Conservation (phyloP, 1,140 invertebrate genomes). For the Brachionus manjavacas region DNA sequence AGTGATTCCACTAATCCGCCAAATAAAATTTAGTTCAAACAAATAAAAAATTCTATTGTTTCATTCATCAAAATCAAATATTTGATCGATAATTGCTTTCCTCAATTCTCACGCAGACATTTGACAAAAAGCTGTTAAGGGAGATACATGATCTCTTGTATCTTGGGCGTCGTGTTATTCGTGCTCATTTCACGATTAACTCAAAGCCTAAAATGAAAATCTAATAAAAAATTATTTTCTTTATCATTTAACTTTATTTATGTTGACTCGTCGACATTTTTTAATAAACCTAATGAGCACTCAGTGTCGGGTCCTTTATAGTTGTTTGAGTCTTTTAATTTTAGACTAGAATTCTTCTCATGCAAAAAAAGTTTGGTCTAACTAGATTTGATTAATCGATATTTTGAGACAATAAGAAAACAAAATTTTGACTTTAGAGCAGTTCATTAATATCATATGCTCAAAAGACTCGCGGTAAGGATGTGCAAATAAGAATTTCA, state of each 20-base stretch:
- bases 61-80: neutral
- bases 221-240: neutral
- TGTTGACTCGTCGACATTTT: neutral
- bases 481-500: neutral
- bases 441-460: neutral
- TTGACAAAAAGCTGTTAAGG: neutral
- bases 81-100: neutral
- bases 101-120: conserved; percentile 24
- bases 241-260: neutral
- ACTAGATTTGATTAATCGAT: neutral
- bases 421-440: neutral
- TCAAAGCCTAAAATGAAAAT: neutral
- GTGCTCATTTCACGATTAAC: neutral
- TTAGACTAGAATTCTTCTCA: neutral
- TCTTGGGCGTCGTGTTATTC: neutral
- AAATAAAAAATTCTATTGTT: neutral
- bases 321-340: neutral
- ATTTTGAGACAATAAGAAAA: neutral
- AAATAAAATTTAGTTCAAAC: neutral
- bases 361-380: neutral
- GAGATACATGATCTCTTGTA: neutral
- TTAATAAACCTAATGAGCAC: neutral
- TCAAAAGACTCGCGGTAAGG: neutral
- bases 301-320: neutral
- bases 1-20: neutral